Conservation (phyloP, 92 coral and sea anemone genomes). For the Parazoanthus darwini region DNA sequence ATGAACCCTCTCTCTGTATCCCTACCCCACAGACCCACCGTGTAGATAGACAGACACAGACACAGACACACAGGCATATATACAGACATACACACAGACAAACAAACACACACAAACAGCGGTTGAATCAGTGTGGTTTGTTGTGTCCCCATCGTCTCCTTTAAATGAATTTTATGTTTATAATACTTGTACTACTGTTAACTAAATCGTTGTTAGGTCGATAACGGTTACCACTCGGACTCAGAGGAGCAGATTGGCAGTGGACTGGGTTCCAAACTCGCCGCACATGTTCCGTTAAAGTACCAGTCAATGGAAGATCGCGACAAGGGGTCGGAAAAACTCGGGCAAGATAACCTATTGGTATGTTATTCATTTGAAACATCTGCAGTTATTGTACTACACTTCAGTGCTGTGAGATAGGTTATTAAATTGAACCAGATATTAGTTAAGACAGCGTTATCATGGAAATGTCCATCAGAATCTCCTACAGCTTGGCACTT, state of each 20-base stretch:
- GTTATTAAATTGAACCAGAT: too few species aligned
- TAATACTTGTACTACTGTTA: background rate
- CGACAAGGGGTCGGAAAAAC: background rate
- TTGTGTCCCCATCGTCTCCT: too few species aligned
- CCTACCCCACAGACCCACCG: too few species aligned
- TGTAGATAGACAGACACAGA: too few species aligned
- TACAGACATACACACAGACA: too few species aligned
- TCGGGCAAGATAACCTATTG: background rate
- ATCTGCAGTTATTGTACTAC: background rate
- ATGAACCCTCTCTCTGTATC: too few species aligned
- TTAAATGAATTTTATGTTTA: too few species aligned
- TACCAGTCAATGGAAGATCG: background rate
- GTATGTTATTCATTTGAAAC: background rate
- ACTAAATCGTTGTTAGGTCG: slow-evolving; percentile 1
- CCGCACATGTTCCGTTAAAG: background rate
- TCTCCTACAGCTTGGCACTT: slow-evolving; percentile 27
- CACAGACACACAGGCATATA: too few species aligned
- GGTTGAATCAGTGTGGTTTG: too few species aligned
- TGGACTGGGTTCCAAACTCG: slow-evolving; percentile 28
- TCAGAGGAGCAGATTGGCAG: background rate
- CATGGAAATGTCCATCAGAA: background rate
- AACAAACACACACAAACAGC: too few species aligned
- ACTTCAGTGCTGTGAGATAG: too few species aligned
- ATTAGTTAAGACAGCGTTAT: background rate
- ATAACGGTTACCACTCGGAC: slow-evolving; percentile 32